Conservation (phyloP, 2,888 invertebrate species). For the Pseudoips prasinana region DNA sequence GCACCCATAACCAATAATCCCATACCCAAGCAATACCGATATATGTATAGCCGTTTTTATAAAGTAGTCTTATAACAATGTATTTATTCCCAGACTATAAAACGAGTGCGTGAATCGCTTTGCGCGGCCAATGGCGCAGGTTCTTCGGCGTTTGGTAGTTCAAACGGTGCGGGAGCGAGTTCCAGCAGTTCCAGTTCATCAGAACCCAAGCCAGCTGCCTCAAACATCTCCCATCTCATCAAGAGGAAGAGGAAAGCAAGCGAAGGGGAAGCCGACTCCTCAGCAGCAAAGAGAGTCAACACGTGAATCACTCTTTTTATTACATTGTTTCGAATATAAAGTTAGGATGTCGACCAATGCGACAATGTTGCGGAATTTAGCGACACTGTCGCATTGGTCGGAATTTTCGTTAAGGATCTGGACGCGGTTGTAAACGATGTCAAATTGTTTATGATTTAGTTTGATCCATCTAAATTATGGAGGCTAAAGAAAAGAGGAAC, state of each 20-base stretch:
- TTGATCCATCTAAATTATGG: too few relatives aligned
- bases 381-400: too few relatives aligned
- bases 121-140: slow-evolving; percentile 55
- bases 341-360: too few relatives aligned
- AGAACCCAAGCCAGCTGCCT: slow-evolving; percentile 84
- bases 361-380: too few relatives aligned
- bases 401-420: too few relatives aligned
- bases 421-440: too few relatives aligned
- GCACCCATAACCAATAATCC: too few relatives aligned
- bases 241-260: slow-evolving; percentile 88
- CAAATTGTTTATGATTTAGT: too few relatives aligned
- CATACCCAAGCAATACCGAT: too few relatives aligned
- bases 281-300: slow-evolving; percentile 83
- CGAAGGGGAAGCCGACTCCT: slow-evolving; percentile 79
- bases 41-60: neutral
- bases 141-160: slow-evolving; percentile 20
- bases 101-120: slow-evolving; percentile 62
- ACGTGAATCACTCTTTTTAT: slow-evolving; percentile 44
- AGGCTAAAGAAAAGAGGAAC: too few relatives aligned
- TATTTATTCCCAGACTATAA: slow-evolving; percentile 56
- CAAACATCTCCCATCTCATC: slow-evolving; percentile 91
- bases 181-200: slow-evolving; percentile 44
- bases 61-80: too few relatives aligned
- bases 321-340: too few relatives aligned
- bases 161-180: slow-evolving; percentile 37